Percentiles rank a stretch among this genome's conserved stretches.
Conservation (phyloP, 2,888 invertebrate species). For the Cryptosula pallasiana region DNA sequence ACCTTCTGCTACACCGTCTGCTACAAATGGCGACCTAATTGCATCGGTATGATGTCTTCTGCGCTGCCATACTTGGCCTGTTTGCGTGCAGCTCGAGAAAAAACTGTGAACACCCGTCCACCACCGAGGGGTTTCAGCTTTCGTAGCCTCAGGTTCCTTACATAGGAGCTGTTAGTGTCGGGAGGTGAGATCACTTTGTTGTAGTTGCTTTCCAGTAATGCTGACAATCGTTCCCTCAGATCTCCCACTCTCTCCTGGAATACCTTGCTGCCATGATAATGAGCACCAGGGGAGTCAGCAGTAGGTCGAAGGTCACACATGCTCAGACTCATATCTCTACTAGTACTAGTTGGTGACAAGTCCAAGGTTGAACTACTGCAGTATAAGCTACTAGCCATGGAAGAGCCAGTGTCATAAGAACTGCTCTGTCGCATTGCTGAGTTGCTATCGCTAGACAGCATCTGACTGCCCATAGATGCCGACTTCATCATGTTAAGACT, state of each 20-base stretch:
- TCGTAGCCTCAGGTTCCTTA: not conserved
- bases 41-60: not conserved
- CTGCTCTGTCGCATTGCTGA: too few relatives aligned
- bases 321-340: not conserved
- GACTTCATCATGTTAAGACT: not conserved
- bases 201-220: not conserved
- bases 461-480: not conserved
- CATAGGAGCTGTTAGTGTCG: constrained; percentile 1
- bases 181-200: not conserved
- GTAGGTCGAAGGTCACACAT: not conserved
- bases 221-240: not conserved
- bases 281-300: not conserved
- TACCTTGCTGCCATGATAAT: not conserved
- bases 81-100: not conserved
- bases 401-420: not conserved
- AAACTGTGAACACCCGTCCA: constrained; percentile 14
- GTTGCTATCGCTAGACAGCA: not conserved
- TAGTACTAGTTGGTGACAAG: not conserved
- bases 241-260: constrained; percentile 9
- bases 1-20: too few relatives aligned
- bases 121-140: not conserved
- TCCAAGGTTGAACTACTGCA: not conserved
- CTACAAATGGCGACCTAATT: not conserved
- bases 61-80: not conserved
- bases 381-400: not conserved